Evolutionary conservation across 2,888 invertebrate species (phyloP).

Genomic region (Phengaris arion): DNA sequence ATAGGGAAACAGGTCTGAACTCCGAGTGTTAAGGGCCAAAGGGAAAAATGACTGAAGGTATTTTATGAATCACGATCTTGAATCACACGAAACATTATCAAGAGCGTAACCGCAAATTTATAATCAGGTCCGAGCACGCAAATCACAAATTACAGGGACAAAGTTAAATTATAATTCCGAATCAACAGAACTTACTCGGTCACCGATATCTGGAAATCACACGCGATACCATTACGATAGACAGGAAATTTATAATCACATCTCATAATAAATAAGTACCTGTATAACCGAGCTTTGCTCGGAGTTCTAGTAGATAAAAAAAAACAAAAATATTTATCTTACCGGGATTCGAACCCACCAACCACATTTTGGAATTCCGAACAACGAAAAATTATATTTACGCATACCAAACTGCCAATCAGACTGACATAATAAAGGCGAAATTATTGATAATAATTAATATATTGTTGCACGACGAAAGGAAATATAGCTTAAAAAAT

Average conservation of each 20-base stretch:
- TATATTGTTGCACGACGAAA: too few species aligned
- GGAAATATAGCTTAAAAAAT: too few species aligned
- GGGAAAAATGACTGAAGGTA: neutral
- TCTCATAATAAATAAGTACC: neutral
- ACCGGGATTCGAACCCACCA: too few species aligned
- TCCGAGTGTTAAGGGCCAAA: neutral
- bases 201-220: slow-evolving; percentile 11
- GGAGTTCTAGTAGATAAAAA: too few species aligned
- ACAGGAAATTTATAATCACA: neutral
- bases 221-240: neutral
- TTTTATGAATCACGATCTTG: slow-evolving; percentile 40
- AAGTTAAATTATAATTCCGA: slow-evolving; percentile 28
- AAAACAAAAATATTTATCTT: too few species aligned
- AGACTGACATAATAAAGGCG: too few species aligned
- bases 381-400: too few species aligned
- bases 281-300: too few species aligned
- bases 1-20: neutral
- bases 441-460: too few species aligned
- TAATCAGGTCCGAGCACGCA: slow-evolving; percentile 40
- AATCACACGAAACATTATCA: slow-evolving; percentile 41
- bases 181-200: slow-evolving; percentile 21
- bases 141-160: slow-evolving; percentile 39
- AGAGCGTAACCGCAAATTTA: slow-evolving; percentile 39
- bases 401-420: too few species aligned
- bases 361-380: too few species aligned